phyloP scores from a whole-genome alignment of 2,113 vertebrate species.

The Halichoerus grypus region DNA sequence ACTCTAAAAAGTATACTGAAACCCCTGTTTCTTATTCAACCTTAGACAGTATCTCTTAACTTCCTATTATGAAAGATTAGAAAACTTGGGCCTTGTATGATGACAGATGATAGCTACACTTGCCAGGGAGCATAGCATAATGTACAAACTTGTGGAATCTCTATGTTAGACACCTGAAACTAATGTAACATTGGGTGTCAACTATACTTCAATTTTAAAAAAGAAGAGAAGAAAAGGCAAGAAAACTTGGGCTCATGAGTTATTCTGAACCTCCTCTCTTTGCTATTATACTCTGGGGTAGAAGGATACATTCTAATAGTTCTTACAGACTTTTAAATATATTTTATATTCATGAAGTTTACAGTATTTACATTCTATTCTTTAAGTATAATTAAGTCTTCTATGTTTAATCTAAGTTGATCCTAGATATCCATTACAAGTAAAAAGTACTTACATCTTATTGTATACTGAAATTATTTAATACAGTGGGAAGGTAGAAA shows the following conservation, averaged over 20 bases:
- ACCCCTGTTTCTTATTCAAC: not conserved
- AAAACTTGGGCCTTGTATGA: not conserved
- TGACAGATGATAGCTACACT: not conserved
- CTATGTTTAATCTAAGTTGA: not conserved
- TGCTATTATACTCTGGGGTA: not conserved
- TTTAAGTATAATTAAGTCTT: not conserved
- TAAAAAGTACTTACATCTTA: not conserved
- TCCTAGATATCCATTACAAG: not conserved
- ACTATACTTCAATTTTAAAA: not conserved
- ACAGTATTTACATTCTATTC: not conserved
- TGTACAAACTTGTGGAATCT: not conserved
- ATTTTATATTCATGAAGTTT: not conserved
- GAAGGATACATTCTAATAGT: not conserved
- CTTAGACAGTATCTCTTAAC: not conserved
- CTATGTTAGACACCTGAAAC: not conserved
- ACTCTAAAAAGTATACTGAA: not conserved
- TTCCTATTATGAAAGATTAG: not conserved
- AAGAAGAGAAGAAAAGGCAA: not conserved
- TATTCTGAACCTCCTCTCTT: not conserved
- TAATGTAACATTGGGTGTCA: not conserved
- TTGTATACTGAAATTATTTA: not conserved
- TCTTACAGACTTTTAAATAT: not conserved
- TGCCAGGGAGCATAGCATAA: not conserved
- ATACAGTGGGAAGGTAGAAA: not conserved
- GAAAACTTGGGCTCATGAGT: not conserved